Evolutionary conservation across 2,888 invertebrate genomes (phyloP).

Genomic region (Drosophila gaucha): DNA sequence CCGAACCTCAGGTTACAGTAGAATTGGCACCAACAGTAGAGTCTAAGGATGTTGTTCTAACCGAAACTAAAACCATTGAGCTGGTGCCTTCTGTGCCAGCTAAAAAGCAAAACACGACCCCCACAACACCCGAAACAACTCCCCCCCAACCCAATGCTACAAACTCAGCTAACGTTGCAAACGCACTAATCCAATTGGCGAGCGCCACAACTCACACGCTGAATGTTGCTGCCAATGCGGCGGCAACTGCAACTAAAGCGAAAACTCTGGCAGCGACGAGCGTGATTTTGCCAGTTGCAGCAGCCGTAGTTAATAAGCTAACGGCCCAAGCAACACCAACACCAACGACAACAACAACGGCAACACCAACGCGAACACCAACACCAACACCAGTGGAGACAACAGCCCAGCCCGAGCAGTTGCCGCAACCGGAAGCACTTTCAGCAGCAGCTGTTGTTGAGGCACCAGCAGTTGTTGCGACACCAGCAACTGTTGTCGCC

Average conservation of each 20-base stretch:
- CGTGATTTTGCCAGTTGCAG: constrained; percentile 69
- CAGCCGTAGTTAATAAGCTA: constrained; percentile 64
- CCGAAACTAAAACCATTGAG: constrained; percentile 60
- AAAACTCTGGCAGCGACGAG: constrained; percentile 70
- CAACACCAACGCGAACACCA: constrained; percentile 14
- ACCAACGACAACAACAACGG: constrained; percentile 22
- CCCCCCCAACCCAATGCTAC: constrained; percentile 40
- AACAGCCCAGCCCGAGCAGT: constrained; percentile 20
- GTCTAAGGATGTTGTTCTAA: constrained; percentile 52
- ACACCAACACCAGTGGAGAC: constrained; percentile 28
- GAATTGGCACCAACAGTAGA: constrained; percentile 48
- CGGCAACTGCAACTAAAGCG: constrained; percentile 64
- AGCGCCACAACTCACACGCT: constrained; percentile 81
- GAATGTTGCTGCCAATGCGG: constrained; percentile 72
- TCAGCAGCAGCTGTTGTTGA: constrained; percentile 30
- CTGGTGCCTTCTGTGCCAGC: constrained; percentile 42
- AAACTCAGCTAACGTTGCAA: constrained; percentile 72
- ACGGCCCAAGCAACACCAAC: constrained; percentile 38
- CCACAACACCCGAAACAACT: constrained; percentile 49
- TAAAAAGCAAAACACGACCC: constrained; percentile 16
- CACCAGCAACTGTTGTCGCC: constrained; percentile 33
- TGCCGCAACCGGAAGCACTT: constrained; percentile 18
- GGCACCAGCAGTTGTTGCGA: too few species aligned
- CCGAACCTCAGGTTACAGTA: constrained; percentile 77
- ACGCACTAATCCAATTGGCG: constrained; percentile 82